phyloP scores from a whole-genome alignment of 2,113 vertebrate species.

The Alligator sinensis region DNA sequence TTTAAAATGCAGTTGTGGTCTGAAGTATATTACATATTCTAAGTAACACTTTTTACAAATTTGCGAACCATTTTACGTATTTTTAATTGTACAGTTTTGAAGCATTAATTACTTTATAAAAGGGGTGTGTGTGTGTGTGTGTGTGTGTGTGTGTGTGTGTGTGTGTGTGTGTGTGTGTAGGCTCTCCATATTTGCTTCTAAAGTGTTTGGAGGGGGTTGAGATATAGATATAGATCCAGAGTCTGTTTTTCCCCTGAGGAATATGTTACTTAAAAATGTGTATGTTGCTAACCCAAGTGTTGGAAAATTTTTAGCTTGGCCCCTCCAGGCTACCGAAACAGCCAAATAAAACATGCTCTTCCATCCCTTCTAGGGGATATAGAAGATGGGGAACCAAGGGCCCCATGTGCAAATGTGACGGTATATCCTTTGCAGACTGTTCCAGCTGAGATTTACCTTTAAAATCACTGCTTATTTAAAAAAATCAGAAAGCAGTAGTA shows the following conservation, averaged over 20 bases:
- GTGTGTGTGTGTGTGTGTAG: no score
- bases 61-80: slow-evolving; percentile 14
- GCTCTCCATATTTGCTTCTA: no score
- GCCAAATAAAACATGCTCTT: not conserved
- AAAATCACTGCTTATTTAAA: no score
- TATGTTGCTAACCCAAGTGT: not conserved
- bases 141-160: no score
- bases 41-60: not conserved
- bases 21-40: not conserved
- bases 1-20: not conserved
- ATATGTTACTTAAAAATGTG: no score
- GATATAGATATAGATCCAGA: no score
- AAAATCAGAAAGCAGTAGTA: no score
- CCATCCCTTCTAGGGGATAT: not conserved
- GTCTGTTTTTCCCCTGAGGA: no score
- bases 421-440: no score
- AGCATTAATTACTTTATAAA: not conserved
- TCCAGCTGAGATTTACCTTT: no score
- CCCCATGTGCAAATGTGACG: not conserved
- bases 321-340: not conserved
- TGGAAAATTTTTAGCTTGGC: not conserved
- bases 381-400: not conserved
- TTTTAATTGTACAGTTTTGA: not conserved
- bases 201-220: no score
- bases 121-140: no score